phyloP scores from a whole-genome alignment of 2,888 invertebrate species.

The Scotopteryx bipunctaria region DNA sequence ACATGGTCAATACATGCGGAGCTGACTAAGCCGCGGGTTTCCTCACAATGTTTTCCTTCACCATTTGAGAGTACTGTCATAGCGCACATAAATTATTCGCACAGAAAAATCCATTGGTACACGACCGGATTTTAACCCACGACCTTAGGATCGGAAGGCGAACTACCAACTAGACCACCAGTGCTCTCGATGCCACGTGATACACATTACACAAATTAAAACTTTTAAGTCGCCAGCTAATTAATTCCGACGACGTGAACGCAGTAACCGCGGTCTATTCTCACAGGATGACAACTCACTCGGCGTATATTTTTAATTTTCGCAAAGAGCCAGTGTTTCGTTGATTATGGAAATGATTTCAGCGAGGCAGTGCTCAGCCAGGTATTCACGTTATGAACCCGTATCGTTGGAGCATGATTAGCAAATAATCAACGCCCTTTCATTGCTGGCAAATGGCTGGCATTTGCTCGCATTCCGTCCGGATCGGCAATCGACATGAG shows the following conservation, averaged over 20 bases:
- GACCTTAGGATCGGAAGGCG: too few relatives aligned
- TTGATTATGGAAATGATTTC: conserved; percentile 33
- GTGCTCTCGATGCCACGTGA: too few relatives aligned
- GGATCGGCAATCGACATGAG: conserved; percentile 74
- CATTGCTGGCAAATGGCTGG: conserved; percentile 60
- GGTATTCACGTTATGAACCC: conserved; percentile 40
- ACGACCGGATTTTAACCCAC: too few relatives aligned
- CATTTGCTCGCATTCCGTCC: conserved; percentile 57
- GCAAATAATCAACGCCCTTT: conserved; percentile 61
- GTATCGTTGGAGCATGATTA: conserved; percentile 55
- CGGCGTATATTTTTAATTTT: conserved; percentile 50
- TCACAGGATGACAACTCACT: conserved; percentile 50
- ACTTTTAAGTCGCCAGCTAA: conserved; percentile 62
- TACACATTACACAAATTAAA: conserved; percentile 64
- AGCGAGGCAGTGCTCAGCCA: conserved; percentile 21
- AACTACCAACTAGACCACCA: too few relatives aligned
- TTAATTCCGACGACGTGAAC: conserved; percentile 60
- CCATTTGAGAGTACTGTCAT: too few relatives aligned
- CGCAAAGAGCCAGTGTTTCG: conserved; percentile 36
- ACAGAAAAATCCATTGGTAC: too few relatives aligned
- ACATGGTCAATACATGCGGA: too few relatives aligned
- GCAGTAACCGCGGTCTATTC: conserved; percentile 58
- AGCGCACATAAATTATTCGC: too few relatives aligned
- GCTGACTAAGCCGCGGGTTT: too few relatives aligned
- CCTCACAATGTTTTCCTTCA: too few relatives aligned